Evolutionary conservation across 2,113 vertebrate genomes (phyloP).

Genomic region (Pitta sordida): DNA sequence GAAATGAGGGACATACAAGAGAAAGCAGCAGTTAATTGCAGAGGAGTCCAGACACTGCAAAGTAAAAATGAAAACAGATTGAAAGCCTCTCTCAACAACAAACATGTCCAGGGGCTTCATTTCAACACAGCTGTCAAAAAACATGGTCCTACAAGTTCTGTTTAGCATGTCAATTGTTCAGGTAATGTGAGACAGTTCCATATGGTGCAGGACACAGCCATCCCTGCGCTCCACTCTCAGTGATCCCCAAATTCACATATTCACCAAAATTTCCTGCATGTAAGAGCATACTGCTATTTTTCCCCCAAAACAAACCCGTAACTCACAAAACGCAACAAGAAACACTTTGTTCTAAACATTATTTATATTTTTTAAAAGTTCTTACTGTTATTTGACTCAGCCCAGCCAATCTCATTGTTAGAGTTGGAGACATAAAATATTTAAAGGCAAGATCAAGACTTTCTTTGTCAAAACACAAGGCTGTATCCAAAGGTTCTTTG

Average conservation of each 20-base stretch:
- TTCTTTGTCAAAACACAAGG: conserved; percentile 98
- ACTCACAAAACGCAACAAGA: not conserved
- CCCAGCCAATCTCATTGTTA: conserved; percentile 97
- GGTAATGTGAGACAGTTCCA: not conserved
- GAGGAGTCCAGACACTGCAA: not conserved
- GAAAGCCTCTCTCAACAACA: not conserved
- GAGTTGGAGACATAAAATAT: conserved; percentile 98
- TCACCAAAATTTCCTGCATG: not conserved
- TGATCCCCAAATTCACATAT: not conserved
- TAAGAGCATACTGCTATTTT: not conserved
- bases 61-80: not conserved
- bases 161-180: not conserved
- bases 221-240: not conserved
- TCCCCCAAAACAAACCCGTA: not conserved
- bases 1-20: not conserved
- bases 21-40: not conserved
- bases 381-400: conserved; percentile 98
- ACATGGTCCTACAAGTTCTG: not conserved
- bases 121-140: not conserved
- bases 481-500: conserved; percentile 96
- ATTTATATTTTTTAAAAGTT: not conserved
- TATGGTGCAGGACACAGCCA: not conserved
- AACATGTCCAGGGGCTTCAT: not conserved
- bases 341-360: not conserved
- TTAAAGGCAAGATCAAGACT: conserved; percentile 99